Evolutionary conservation across 2,888 invertebrate species (phyloP).

Genomic region (Andrena praecox): DNA sequence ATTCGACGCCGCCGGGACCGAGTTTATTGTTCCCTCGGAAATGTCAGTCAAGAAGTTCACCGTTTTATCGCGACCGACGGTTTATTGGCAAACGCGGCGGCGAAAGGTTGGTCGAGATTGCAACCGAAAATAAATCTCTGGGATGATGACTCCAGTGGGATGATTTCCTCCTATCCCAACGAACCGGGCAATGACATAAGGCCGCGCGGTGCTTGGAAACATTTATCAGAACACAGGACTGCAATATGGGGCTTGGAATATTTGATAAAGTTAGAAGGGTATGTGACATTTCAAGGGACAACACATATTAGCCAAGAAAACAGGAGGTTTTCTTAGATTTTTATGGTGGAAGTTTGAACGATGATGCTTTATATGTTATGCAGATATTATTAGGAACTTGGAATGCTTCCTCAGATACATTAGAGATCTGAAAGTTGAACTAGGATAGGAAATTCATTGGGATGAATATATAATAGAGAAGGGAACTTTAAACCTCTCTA

Average conservation of each 20-base stretch:
- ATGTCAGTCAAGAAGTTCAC: conserved; percentile 49
- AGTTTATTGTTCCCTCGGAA: conserved; percentile 21
- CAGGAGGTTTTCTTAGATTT: too few relatives aligned
- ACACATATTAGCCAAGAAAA: too few relatives aligned
- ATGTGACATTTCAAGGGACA: too few relatives aligned
- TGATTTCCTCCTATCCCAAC: background rate
- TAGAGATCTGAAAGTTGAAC: background rate
- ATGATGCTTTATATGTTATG: too few relatives aligned
- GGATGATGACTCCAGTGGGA: background rate
- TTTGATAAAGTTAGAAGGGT: too few relatives aligned
- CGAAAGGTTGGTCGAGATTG: conserved; percentile 4
- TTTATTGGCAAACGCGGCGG: conserved; percentile 29
- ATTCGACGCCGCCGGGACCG: background rate
- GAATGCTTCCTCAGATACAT: too few relatives aligned
- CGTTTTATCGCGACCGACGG: conserved; percentile 27
- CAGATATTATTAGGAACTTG: too few relatives aligned
- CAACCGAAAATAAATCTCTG: conserved; percentile 5
- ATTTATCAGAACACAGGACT: too few relatives aligned
- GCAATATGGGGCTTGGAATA: too few relatives aligned
- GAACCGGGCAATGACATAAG: too few relatives aligned
- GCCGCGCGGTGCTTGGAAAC: too few relatives aligned
- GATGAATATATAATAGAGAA: background rate
- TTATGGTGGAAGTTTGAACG: too few relatives aligned
- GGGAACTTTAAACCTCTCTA: background rate
- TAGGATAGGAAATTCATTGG: background rate